Evolutionary conservation across 2,113 vertebrate species (phyloP), one percentile per base, ranked within the genome.

Genomic region (Diadophis punctatus): DNA sequence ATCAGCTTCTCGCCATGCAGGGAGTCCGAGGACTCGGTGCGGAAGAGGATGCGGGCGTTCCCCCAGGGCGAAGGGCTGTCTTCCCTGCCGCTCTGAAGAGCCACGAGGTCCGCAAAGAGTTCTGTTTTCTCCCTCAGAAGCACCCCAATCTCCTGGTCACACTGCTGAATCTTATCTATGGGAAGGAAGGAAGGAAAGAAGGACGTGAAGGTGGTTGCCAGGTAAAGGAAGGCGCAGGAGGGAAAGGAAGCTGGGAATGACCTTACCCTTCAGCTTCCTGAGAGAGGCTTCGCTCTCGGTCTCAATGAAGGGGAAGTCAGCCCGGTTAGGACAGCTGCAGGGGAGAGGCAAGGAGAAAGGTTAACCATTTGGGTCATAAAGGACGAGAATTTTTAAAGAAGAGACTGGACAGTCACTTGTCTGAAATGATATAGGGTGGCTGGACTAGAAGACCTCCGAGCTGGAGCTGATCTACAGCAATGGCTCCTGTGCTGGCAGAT

Each of bases 291-390:
- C 98, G 0, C 98, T 96, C 95, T 99, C 98, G 0, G 98, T 98
- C 97, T 99, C 98, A 18, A 99, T 99, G 43, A 99, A 96, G 1
- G 98, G 98, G 52, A 99, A 99, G 90, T 98, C 98, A 87, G 98
- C 98, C 92, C 98, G 96, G 23, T 98, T 98, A 0, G 99, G 99
- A 55, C 99, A 99, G 27, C 99, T 99, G 95, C 1, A 94, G 80
- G 3, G 1, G 51, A 60, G 0, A 3, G 39, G 34, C 8, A 74
- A 88, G 2, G 2, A 80, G 30, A 60, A 56, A 27, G 0, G 25
- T 1, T 39, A 27, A 89, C n/a, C n/a, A 7, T 20, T 34, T 20
- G 68, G n/a, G n/a, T 0, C 68, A 20, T 2, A 20, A 23, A 56
- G 1, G 10, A 63, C 0, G 2, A 1, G 60, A 23, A 11, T 14